phyloP scores from a whole-genome alignment of 1,140 invertebrate genomes.

The Mylabris phalerata region DNA sequence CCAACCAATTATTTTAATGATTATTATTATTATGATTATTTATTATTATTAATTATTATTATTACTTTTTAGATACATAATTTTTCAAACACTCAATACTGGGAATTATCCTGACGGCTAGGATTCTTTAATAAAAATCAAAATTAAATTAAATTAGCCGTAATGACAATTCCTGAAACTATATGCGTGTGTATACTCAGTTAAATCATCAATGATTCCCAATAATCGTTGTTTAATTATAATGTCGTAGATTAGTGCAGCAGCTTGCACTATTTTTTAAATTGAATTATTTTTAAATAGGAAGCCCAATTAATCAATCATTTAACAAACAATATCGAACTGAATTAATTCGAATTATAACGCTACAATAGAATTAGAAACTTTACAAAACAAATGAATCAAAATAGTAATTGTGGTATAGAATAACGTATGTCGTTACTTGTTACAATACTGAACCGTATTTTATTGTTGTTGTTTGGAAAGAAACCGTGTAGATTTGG shows the following conservation, averaged over 20 bases:
- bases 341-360: conserved; percentile 7
- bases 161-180: too few relatives aligned
- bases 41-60: neutral
- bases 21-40: conserved; percentile 7
- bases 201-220: conserved; percentile 29
- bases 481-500: too few relatives aligned
- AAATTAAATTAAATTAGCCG: neutral
- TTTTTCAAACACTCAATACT: conserved; percentile 16
- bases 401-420: neutral
- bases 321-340: too few relatives aligned
- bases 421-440: too few relatives aligned
- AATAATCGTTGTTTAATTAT: conserved; percentile 5
- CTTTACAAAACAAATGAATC: conserved; percentile 23
- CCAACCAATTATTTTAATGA: conserved; percentile 11
- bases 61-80: too few relatives aligned
- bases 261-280: conserved; percentile 23
- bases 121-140: neutral
- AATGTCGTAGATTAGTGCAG: conserved; percentile 14
- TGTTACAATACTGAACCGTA: too few relatives aligned
- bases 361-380: conserved; percentile 25
- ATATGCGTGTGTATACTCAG: conserved; percentile 24
- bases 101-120: conserved; percentile 10
- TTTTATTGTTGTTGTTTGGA: too few relatives aligned
- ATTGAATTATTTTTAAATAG: conserved; percentile 19
- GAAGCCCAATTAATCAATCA: conserved; percentile 20